Conservation (phyloP, 2,113 vertebrate genomes). For the Sterrhoptilus dennistouni region DNA sequence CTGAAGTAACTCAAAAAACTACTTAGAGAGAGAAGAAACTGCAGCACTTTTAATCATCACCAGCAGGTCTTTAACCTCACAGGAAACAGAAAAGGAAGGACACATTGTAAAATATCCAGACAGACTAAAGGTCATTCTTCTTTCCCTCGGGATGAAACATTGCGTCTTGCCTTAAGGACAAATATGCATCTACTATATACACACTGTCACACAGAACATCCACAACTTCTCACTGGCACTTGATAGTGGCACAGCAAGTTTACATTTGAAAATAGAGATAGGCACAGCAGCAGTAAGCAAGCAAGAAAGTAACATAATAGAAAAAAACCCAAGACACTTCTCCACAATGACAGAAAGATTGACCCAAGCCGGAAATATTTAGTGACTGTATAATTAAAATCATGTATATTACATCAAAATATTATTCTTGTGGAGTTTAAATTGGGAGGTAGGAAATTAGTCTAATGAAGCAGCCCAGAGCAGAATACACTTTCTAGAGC, state of each 20-base stretch:
- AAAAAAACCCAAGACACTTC: neutral
- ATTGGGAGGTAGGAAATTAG: neutral
- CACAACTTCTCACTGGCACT: conserved; percentile 37
- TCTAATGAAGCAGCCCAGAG: neutral
- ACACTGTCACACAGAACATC: conserved; percentile 35
- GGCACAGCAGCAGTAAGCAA: neutral
- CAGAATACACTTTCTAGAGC: neutral
- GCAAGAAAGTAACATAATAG: neutral
- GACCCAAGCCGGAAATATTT: neutral
- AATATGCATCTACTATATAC: conserved; percentile 47
- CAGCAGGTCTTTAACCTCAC: conserved; percentile 57
- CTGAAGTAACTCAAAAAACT: conserved; percentile 23
- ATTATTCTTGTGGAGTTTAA: neutral
- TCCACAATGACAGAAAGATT: neutral
- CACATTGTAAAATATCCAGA: conserved; percentile 40
- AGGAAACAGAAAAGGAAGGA: conserved; percentile 63
- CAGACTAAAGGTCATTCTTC: conserved; percentile 55
- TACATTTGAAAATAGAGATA: neutral
- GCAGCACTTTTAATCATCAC: conserved; percentile 58
- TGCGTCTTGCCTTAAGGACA: conserved; percentile 15
- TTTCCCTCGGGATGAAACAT: conserved; percentile 20
- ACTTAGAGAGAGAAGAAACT: conserved; percentile 25
- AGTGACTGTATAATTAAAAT: neutral
- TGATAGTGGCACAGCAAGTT: neutral
- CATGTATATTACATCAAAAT: neutral